Percentiles rank a stretch among this genome's conserved stretches.
phyloP scores from a whole-genome alignment of 2,888 invertebrate genomes.

The Pegoplata infirma region DNA sequence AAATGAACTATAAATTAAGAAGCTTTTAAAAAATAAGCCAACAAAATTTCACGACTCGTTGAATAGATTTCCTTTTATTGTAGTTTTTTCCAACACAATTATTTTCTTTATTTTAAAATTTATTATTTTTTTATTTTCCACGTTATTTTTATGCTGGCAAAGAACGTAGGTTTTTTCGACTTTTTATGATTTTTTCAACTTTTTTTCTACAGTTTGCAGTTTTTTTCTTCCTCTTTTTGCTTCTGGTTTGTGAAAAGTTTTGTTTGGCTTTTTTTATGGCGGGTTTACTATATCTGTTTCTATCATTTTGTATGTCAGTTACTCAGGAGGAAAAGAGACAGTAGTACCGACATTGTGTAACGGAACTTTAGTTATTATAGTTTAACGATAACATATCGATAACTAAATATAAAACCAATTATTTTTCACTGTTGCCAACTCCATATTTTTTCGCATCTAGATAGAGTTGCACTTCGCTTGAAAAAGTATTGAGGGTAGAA shows the following conservation, averaged over 20 bases:
- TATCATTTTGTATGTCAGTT: too few relatives aligned
- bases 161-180: neutral
- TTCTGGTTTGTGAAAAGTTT: slow-evolving; percentile 1
- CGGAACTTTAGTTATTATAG: slow-evolving; percentile 1
- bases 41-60: neutral
- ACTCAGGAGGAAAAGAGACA: neutral
- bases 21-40: too few relatives aligned
- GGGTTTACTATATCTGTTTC: neutral
- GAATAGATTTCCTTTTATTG: neutral
- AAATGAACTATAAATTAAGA: too few relatives aligned
- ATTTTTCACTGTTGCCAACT: too few relatives aligned
- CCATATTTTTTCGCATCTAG: too few relatives aligned
- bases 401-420: too few relatives aligned
- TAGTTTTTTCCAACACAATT: neutral
- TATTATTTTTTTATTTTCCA: neutral
- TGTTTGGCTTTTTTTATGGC: slow-evolving; percentile 34
- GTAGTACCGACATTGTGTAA: neutral
- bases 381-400: too few relatives aligned
- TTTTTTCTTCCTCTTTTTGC: neutral
- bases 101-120: neutral
- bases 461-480: too few relatives aligned
- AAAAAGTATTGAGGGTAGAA: too few relatives aligned
- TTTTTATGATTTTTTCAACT: neutral
- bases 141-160: neutral
- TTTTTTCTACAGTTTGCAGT: slow-evolving; percentile 2